Evolutionary conservation across 2,888 invertebrate genomes (phyloP).

Genomic region (Schizaphis graminum): DNA sequence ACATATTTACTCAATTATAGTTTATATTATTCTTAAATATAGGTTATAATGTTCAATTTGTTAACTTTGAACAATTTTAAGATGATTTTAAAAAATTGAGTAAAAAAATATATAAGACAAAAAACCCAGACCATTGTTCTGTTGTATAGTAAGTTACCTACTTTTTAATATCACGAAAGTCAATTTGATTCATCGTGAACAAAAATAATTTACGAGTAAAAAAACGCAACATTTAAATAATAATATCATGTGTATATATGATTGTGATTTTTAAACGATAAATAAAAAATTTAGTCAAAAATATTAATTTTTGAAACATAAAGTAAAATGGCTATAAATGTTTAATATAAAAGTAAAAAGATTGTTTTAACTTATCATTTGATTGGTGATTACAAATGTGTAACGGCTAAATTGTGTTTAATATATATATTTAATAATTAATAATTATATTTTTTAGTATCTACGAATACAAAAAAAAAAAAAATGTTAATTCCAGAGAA

Average conservation of each 20-base stretch:
- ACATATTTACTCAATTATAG: neutral
- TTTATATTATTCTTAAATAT: neutral
- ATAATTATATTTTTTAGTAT: neutral
- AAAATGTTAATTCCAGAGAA: neutral
- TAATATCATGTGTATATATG: neutral
- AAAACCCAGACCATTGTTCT: neutral
- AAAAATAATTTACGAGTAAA: neutral
- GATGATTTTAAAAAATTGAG: neutral
- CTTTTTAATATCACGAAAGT: neutral
- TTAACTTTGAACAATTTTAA: neutral
- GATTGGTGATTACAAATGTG: neutral
- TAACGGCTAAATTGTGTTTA: neutral
- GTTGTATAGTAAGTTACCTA: neutral
- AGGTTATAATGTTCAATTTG: neutral
- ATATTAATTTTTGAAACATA: neutral
- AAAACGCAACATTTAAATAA: slow-evolving; percentile 19
- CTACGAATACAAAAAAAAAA: neutral
- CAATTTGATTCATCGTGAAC: neutral
- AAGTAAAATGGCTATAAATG: neutral
- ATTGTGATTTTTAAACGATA: neutral
- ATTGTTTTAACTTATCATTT: neutral
- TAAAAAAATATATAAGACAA: neutral
- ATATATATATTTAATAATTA: too few relatives aligned
- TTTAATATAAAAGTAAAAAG: neutral
- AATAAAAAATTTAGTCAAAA: neutral